Evolutionary conservation across 1,140 invertebrate genomes (phyloP).

Genomic region (Hermatobates lingyangjiaoensis): DNA sequence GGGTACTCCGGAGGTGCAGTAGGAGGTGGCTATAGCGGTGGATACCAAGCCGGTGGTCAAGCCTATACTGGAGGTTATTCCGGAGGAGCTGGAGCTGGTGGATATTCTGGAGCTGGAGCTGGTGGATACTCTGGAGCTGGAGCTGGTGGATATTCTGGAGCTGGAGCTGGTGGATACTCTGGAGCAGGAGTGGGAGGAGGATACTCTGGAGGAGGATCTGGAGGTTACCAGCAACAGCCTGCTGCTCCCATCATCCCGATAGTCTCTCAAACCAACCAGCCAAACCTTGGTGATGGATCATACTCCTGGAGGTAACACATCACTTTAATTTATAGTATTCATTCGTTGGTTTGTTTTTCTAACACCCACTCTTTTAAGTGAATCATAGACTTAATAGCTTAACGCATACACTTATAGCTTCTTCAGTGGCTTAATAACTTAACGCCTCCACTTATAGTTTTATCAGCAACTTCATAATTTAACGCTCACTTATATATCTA

Average conservation of each 20-base stretch:
- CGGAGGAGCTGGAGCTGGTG: slow-evolving; percentile 5
- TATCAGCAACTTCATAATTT: no score
- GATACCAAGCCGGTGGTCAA: neutral
- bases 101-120: neutral
- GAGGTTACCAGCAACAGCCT: neutral
- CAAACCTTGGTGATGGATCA: slow-evolving; percentile 13
- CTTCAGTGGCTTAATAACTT: no score
- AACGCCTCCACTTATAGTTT: no score
- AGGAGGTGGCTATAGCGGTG: neutral
- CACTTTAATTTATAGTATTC: no score
- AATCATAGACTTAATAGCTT: no score
- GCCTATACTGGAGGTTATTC: slow-evolving; percentile 4
- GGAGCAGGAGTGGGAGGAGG: slow-evolving; percentile 2
- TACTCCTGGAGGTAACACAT: slow-evolving; percentile 16
- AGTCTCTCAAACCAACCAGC: slow-evolving; percentile 11
- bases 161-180: neutral
- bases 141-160: slow-evolving; percentile 1
- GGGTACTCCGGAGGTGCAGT: neutral
- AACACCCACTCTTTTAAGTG: no score
- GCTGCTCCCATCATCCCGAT: slow-evolving; percentile 13
- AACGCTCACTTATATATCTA: no score
- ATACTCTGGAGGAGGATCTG: neutral
- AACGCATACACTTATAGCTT: no score
- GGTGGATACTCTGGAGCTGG: neutral
- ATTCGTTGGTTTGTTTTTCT: no score